Base-by-base conservation (phyloP, 2,113 vertebrate species). In the Choloepus hoffmanni region DNA sequence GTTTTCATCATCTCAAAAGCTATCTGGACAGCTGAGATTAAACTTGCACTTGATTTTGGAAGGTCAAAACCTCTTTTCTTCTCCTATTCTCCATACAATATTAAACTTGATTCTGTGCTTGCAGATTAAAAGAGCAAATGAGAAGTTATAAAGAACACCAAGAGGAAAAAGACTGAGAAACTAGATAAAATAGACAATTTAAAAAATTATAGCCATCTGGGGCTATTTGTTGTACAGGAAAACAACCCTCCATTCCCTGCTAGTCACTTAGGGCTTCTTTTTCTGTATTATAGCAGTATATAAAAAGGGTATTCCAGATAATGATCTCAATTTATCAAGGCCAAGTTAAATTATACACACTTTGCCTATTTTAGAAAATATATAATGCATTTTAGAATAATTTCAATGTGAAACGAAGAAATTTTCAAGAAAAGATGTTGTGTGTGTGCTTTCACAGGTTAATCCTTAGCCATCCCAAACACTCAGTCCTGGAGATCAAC, bases 281-380 rank as follows among this genome's bases (percentile, higher is more conserved):
- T 65, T 72, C 50, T 78, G 0, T 82, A 40, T 92, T 67, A 63
- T 0, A 53, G 72, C 26, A 45, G 70, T 19, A 33, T 48, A 23
- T 43, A 73, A 77, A 45, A 72, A 82, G 77, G 67, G 23, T 67
- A 36, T 84, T 94, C 33, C 24, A 45, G 92, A 72, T 18, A 53
- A 77, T 4, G 33, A 60, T 73, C 68, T 85, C 93, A 76, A 91
- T 72, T 93, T 86, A 79, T 50, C 43, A 87, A 81, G 48, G 62
- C 43, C 89, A 96, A 89, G 10, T 95, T n/a, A 50, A 76, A 40
- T 85, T 83, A 3, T 45, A 76, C 62, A 43, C 10, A 72, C 13
- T 96, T 91, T 74, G n/a, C 53, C 77, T 90, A 67, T 72, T 81
- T 96, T 74, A 85, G 82, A 77, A 82, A 60, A 74, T 21, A 53